A percentile compares a stretch with the other conserved stretches of the same genome.
Conservation (phyloP, 2,113 vertebrate genomes). For the Antechinus stuartii region DNA sequence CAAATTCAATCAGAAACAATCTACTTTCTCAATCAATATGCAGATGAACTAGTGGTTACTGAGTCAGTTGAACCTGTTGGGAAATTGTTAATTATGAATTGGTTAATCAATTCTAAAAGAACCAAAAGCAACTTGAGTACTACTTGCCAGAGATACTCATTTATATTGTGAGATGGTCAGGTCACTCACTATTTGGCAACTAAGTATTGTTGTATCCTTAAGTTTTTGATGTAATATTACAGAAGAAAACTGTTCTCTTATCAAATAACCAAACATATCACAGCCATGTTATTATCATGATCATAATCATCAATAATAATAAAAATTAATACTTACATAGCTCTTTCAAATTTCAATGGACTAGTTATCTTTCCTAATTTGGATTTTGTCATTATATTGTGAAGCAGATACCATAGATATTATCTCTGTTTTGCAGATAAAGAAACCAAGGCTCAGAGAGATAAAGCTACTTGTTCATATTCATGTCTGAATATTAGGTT, state of each 20-base stretch:
- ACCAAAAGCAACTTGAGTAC: neutral
- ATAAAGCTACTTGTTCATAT: neutral
- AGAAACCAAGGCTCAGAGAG: neutral
- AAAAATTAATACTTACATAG: neutral
- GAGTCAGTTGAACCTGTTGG: neutral
- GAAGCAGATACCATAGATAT: neutral
- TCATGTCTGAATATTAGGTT: neutral
- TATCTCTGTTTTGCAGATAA: neutral
- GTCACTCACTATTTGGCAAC: neutral
- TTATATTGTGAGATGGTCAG: neutral
- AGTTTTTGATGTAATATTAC: neutral
- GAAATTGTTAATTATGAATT: neutral
- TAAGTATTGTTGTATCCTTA: neutral
- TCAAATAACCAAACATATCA: neutral
- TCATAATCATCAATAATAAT: neutral
- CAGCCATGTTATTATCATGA: neutral
- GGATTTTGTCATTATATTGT: neutral
- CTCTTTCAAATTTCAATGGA: neutral
- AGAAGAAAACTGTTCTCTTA: neutral
- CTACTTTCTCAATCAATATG: neutral
- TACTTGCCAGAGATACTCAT: neutral
- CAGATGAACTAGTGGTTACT: neutral
- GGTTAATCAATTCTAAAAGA: neutral
- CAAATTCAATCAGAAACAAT: neutral
- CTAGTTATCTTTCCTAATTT: neutral